These are phyloP conservation scores for Phataginus tetradactyla DNA, from an alignment of 2,797 vertebrate species.

Conservation along the genomic window DNA sequence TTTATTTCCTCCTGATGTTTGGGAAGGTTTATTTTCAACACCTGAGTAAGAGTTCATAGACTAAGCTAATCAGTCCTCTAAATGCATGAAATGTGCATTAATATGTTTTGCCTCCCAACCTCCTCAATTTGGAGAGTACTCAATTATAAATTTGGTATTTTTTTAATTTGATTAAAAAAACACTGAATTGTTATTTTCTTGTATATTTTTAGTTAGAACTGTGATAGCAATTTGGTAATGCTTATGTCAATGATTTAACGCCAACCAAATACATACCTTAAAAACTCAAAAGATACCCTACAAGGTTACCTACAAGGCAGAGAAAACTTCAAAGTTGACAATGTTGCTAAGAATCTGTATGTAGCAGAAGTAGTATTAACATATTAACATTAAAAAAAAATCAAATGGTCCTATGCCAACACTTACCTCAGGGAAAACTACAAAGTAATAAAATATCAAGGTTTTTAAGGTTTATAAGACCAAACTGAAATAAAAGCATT, in stretches of 20 bases:
- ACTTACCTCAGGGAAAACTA: neutral
- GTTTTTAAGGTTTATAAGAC: neutral
- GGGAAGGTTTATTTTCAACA: neutral
- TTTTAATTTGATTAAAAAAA: neutral
- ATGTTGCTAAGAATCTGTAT: neutral
- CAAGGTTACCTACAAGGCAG: neutral
- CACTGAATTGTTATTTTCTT: neutral
- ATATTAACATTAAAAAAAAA: neutral
- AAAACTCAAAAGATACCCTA: neutral
- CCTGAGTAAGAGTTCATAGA: neutral
- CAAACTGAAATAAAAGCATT: neutral
- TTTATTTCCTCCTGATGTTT: conserved; percentile 23
- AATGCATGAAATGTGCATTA: neutral
- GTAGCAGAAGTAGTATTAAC: neutral
- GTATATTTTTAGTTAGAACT: neutral
- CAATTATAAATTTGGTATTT: conserved; percentile 30
- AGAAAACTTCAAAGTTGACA: neutral
- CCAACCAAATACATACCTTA: neutral
- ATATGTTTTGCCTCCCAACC: neutral
- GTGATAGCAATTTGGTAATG: neutral
- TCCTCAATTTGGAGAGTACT: neutral
- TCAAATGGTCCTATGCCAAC: neutral
- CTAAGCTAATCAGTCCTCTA: conserved; percentile 31
- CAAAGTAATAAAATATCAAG: neutral
- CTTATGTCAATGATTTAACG: conserved; percentile 7